Evolutionary conservation across 2,888 invertebrate genomes (phyloP), one percentile per base, ranked within the genome.

Genomic region (Coleophora flavipennella): DNA sequence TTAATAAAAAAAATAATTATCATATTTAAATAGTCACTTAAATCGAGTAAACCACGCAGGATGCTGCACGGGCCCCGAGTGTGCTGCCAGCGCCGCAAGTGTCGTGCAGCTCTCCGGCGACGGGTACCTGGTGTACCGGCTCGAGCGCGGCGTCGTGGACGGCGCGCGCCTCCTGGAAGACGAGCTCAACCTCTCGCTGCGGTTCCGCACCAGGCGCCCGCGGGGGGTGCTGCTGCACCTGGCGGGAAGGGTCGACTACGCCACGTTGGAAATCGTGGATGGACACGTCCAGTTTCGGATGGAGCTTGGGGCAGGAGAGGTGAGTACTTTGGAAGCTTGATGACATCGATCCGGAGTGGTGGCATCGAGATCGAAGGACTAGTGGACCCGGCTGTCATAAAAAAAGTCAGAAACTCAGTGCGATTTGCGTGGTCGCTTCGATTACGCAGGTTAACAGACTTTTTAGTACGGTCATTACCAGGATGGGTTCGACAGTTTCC

Each of bases 231-330:
- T 98, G 32, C 90, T 96, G 88, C 92, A 92, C 68, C 92, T 92
- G 6, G 89, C 92, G 38, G 97, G 97, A 0, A 91, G 91, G 61
- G 89, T 94, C 34, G 97, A 98, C 70, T 96, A 94, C 72, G 95
- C 94, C 55, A 89, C 94, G 50, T 83, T 98, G 41, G 96, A 97
- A 87, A 89, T 80, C 46, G 90, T 89, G 12, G 93, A 95, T 67
- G 97, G 97, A 1, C 89, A 89, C 36, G 89, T 96, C 9, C 95
- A 95, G 70, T 96, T 95, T 74, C 89, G 94, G 49, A 95, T 96
- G 85, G 95, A 98, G 69, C 88, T 97, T 51, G 98, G 98, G 13
- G 92, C 93, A 50, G 98, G 97, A 6, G 93, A 93, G 72, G 35
- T 35, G n/a, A 13, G 14, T 4, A 20, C n/a, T n/a, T n/a, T n/a